phyloP scores from a whole-genome alignment of 2,888 invertebrate genomes.

The Morpho deidamia region DNA sequence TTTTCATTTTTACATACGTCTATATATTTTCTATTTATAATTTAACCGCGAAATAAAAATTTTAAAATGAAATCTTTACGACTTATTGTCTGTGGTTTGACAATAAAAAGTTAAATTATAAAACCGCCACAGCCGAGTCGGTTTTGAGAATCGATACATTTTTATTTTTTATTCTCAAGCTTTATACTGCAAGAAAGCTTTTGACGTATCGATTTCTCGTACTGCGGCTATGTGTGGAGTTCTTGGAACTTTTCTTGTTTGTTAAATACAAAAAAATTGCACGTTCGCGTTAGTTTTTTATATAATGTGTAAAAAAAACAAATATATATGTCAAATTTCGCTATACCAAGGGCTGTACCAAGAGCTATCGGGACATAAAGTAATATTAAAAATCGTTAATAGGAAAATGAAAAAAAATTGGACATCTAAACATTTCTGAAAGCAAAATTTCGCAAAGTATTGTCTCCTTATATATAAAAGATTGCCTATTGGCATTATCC shows the following conservation, averaged over 20 bases:
- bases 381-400: too few species aligned
- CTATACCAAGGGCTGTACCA: too few species aligned
- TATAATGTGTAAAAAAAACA: too few species aligned
- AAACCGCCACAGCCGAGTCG: conserved; percentile 16
- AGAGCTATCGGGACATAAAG: too few species aligned
- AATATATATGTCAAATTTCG: too few species aligned
- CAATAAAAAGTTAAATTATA: conserved; percentile 36
- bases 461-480: too few species aligned
- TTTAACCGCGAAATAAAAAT: conserved; percentile 2
- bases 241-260: neutral
- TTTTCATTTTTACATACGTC: neutral
- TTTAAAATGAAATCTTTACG: conserved; percentile 30
- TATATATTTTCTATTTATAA: neutral
- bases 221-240: neutral
- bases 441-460: too few species aligned
- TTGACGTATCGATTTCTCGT: conserved; percentile 2
- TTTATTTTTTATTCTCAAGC: conserved; percentile 3
- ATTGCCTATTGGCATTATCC: too few species aligned
- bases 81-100: conserved; percentile 37
- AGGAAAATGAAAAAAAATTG: too few species aligned
- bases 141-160: conserved; percentile 20
- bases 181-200: conserved; percentile 2
- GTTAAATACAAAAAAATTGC: neutral
- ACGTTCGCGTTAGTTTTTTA: too few species aligned
- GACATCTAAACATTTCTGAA: too few species aligned